phyloP scores from a whole-genome alignment of 2,113 vertebrate genomes.

The Halcyon malimbica region DNA sequence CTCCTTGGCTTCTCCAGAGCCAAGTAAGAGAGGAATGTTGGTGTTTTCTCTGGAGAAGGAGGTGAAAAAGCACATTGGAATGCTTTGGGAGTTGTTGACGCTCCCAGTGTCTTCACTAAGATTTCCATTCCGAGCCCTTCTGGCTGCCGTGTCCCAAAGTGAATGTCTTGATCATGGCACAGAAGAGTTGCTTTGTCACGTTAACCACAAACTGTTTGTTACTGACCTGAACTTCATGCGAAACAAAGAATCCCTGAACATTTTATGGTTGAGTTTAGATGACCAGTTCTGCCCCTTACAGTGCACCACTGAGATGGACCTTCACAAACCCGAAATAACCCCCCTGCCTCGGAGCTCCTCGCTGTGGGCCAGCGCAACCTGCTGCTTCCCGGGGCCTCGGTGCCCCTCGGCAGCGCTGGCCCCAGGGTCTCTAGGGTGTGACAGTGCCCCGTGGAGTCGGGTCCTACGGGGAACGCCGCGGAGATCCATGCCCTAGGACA shows the following conservation, averaged over 20 bases:
- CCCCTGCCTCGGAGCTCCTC: neutral
- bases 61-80: neutral
- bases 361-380: neutral
- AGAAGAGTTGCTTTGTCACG: neutral
- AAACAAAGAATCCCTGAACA: neutral
- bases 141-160: neutral
- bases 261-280: neutral
- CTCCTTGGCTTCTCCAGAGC: neutral
- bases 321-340: neutral
- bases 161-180: neutral
- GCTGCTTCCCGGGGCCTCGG: accelerated
- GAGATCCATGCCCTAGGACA: neutral
- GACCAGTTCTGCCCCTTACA: neutral
- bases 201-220: neutral
- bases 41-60: neutral
- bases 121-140: neutral
- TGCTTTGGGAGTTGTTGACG: neutral
- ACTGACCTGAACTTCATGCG: neutral
- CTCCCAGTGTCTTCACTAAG: neutral
- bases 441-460: neutral
- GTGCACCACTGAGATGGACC: accelerated
- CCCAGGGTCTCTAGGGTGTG: neutral
- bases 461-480: neutral
- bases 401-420: neutral
- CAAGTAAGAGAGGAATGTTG: neutral